Evolutionary conservation across 2,113 vertebrate species (phyloP), one percentile per base, ranked within the genome.

Genomic region (Brienomyrus longianalis): DNA sequence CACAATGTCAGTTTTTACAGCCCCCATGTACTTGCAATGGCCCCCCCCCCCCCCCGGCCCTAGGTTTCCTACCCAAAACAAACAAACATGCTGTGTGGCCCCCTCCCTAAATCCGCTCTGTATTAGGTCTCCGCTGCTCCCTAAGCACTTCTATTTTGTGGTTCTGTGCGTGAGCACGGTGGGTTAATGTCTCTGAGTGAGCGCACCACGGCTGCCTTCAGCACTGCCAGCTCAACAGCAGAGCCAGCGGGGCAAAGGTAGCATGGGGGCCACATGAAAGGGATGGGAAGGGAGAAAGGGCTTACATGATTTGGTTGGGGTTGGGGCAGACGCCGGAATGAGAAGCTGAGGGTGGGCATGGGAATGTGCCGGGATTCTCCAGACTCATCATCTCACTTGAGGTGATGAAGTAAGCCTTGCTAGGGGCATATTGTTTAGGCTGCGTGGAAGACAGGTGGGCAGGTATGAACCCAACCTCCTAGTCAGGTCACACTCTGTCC

Each of bases 111-210:
- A 95, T 94, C 92, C 93, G 86, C 90, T 94, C 94, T 95, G 95
- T 96, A 94, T 95, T 95, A 95, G 95, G 92, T 93, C 94, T 95
- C 95, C 91, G 91, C 93, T 91, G 92, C 94, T 95, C 95, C 93
- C 94, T 95, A 95, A 96, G 95, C 95, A 93, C 94, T 94, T 95
- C 93, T 95, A 95, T 96, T 96, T 94, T 96, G 94, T 92, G 93
- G 94, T 92, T 91, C 59, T 92, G 90, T 92, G 93, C 91, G 80
- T 51, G 90, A 92, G 93, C 93, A 93, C 91, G 92, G 94, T 93
- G 92, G 95, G 94, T 95, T 95, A 95, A 95, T 95, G 93, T 96
- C 94, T 96, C 94, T 93, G 92, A 93, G 94, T 93, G 94, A 95
- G 88, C 91, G 89, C 91, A 96, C 95, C 96, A 96, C 95, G 95